These are phyloP conservation scores for Mimas tiliae DNA, from an alignment of 2,888 invertebrate species.

Conservation along the genomic window DNA sequence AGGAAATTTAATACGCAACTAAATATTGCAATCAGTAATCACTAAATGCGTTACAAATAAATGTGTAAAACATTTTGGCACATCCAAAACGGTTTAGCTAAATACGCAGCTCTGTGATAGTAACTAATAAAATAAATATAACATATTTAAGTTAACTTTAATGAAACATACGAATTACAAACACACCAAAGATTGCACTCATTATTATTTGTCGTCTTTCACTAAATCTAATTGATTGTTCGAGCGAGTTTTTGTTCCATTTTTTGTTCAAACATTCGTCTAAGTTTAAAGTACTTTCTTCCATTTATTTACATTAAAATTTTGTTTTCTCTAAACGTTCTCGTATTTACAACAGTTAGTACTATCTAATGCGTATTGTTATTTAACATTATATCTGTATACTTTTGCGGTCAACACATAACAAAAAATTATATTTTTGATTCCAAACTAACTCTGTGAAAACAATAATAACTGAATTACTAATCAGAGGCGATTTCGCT, in stretches of 20 bases:
- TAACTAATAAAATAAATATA: slow-evolving; percentile 75
- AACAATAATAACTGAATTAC: slow-evolving; percentile 59
- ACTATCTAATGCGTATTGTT: slow-evolving; percentile 71
- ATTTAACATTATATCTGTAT: slow-evolving; percentile 53
- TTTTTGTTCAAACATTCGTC: slow-evolving; percentile 66
- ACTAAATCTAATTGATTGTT: slow-evolving; percentile 70
- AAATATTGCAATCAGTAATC: slow-evolving; percentile 48
- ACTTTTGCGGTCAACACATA: slow-evolving; percentile 56
- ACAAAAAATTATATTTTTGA: slow-evolving; percentile 44
- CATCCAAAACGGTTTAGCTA: slow-evolving; percentile 80
- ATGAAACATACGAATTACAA: slow-evolving; percentile 10
- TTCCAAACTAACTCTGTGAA: slow-evolving; percentile 41
- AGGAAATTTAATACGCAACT: slow-evolving; percentile 68
- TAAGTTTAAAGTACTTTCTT: slow-evolving; percentile 63
- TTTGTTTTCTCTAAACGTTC: slow-evolving; percentile 66
- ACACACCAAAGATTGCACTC: slow-evolving; percentile 74
- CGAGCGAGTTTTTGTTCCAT: slow-evolving; percentile 83
- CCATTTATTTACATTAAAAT: slow-evolving; percentile 73
- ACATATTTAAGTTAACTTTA: slow-evolving; percentile 32
- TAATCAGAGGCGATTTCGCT: slow-evolving; percentile 78
- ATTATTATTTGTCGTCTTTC: slow-evolving; percentile 61
- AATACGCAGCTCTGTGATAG: slow-evolving; percentile 71
- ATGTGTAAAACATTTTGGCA: slow-evolving; percentile 80
- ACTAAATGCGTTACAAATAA: slow-evolving; percentile 72
- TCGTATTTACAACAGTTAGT: slow-evolving; percentile 76